Percentiles rank a stretch among this genome's conserved stretches.
Evolutionary conservation across 2,888 invertebrate species (phyloP).

Genomic region (Cosmopolites sordidus): DNA sequence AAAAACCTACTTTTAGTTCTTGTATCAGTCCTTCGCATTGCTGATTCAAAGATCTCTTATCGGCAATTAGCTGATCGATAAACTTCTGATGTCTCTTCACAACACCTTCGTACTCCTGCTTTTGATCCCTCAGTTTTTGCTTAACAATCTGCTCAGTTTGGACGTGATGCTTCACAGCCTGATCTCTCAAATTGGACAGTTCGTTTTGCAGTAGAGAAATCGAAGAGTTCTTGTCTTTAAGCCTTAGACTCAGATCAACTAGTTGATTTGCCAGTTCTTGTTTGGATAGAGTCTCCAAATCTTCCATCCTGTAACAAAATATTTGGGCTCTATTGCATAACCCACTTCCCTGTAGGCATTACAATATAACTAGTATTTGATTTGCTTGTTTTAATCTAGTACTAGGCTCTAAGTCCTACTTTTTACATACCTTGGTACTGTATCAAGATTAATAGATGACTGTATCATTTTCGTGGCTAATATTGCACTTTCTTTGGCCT

Average conservation of each 20-base stretch:
- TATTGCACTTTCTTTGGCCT: constrained; percentile 39
- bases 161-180: constrained; percentile 45
- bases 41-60: constrained; percentile 73
- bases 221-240: constrained; percentile 59
- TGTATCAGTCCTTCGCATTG: constrained; percentile 66
- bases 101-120: constrained; percentile 68
- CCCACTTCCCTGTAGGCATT: no score
- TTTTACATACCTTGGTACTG: constrained; percentile 41
- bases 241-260: constrained; percentile 57
- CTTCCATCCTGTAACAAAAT: constrained; percentile 59
- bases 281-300: constrained; percentile 53
- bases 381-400: no score
- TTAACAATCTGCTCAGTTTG: constrained; percentile 46
- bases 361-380: no score
- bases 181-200: constrained; percentile 55
- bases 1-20: constrained; percentile 50
- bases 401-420: not conserved
- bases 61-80: constrained; percentile 75
- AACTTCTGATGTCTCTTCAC: constrained; percentile 77
- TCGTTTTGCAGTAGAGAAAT: constrained; percentile 59
- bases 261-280: constrained; percentile 60
- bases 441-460: constrained; percentile 38
- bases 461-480: constrained; percentile 37
- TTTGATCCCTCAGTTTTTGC: constrained; percentile 55
- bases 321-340: no score